Percentiles rank a stretch among this genome's conserved stretches.
These are phyloP conservation scores for Pammene fasciana DNA, from an alignment of 2,888 invertebrate genomes.

Conservation along the genomic window DNA sequence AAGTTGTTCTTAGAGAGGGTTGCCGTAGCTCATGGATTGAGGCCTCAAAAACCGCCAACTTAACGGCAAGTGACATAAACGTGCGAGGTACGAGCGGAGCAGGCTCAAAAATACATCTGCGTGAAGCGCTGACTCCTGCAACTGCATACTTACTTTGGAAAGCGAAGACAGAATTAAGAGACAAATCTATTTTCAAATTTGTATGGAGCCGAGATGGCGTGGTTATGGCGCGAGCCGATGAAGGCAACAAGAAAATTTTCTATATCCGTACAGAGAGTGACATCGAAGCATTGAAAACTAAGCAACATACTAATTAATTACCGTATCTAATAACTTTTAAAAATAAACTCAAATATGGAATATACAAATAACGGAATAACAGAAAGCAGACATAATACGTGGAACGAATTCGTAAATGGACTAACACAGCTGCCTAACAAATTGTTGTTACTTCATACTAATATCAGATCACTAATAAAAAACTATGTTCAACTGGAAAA, in stretches of 20 bases:
- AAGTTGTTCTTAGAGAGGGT: neutral
- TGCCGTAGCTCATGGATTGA: neutral
- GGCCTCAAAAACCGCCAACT: neutral
- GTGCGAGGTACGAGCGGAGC: neutral
- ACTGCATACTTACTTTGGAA: neutral
- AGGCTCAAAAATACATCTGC: neutral
- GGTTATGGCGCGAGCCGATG: neutral
- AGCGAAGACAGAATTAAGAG: neutral
- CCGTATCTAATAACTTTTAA: neutral
- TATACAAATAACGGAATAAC: neutral
- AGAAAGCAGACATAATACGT: neutral
- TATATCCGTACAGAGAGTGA: neutral
- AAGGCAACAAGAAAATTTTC: neutral
- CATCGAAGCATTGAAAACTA: neutral
- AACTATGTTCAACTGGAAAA: neutral
- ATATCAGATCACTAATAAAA: neutral
- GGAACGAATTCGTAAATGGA: neutral
- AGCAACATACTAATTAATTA: neutral
- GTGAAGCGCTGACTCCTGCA: neutral
- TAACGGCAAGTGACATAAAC: neutral
- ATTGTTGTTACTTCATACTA: neutral
- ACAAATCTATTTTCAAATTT: neutral
- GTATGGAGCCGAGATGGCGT: neutral
- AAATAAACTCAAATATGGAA: neutral
- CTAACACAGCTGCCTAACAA: neutral